Evolutionary conservation across 2,888 invertebrate genomes (phyloP).

Genomic region (Molorchus minor): DNA sequence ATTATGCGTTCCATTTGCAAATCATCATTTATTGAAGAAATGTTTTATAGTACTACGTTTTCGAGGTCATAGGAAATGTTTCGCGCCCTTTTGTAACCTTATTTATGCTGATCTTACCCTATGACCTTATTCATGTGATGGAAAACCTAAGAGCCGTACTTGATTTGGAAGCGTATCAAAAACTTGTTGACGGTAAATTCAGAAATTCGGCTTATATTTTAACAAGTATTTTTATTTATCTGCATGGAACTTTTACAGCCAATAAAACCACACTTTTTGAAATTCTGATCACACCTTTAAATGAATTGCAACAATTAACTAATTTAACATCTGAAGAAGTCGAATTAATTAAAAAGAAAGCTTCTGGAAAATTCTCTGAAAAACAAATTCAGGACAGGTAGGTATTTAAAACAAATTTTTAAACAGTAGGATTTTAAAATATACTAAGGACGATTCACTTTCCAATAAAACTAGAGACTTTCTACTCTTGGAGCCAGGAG

Average conservation of each 20-base stretch:
- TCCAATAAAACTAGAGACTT: background rate
- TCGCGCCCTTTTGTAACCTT: too few relatives aligned
- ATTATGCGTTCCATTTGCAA: too few relatives aligned
- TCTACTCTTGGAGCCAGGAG: background rate
- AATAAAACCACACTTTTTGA: conserved; percentile 14
- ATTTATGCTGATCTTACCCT: too few relatives aligned
- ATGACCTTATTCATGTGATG: too few relatives aligned
- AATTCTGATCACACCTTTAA: conserved; percentile 10
- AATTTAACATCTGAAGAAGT: conserved; percentile 6
- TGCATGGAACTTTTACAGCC: background rate
- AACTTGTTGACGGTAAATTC: conserved; percentile 20
- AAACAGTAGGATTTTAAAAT: conserved; percentile 1
- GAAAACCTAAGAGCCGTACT: conserved; percentile 12
- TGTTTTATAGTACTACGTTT: too few relatives aligned
- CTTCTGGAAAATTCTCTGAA: conserved; percentile 1
- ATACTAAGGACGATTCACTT: background rate
- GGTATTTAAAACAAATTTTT: background rate
- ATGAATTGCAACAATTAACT: conserved; percentile 17
- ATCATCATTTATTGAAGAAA: too few relatives aligned
- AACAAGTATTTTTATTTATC: background rate
- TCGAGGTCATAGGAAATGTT: too few relatives aligned
- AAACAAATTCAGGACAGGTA: conserved; percentile 17
- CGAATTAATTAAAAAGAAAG: conserved; percentile 11
- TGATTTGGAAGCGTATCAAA: conserved; percentile 2
- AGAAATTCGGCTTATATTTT: background rate